These are phyloP conservation scores for Ischnus inquisitorius DNA, from an alignment of 2,888 invertebrate species.

Conservation along the genomic window DNA sequence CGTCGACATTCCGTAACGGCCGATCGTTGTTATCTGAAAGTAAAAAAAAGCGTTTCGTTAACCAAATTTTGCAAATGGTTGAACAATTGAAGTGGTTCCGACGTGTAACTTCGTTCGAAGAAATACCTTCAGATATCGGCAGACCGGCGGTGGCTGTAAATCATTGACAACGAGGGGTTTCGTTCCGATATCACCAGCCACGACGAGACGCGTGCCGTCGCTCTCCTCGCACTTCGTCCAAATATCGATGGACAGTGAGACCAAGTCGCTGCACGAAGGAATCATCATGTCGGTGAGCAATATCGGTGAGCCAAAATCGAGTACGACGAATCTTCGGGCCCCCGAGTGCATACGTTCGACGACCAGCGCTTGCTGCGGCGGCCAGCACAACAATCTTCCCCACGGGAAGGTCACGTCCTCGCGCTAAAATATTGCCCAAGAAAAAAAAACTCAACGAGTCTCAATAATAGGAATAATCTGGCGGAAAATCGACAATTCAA, in stretches of 20 bases:
- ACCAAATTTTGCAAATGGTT: not conserved
- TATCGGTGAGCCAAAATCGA: constrained; percentile 96
- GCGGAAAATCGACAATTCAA: not conserved
- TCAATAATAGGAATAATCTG: not conserved
- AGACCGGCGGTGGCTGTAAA: constrained; percentile 95
- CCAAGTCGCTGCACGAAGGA: constrained; percentile 93
- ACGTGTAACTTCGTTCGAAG: constrained; percentile 1
- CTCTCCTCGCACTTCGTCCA: constrained; percentile 95
- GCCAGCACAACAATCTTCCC: constrained; percentile 92
- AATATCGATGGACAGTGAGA: constrained; percentile 95
- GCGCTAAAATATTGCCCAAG: constrained; percentile 73
- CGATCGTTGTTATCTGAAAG: constrained; percentile 94
- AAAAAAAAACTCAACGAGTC: constrained; percentile 33
- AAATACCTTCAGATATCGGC: constrained; percentile 94
- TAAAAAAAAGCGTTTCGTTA: constrained; percentile 50
- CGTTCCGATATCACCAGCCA: constrained; percentile 94
- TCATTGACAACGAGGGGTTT: constrained; percentile 95
- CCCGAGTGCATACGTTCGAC: constrained; percentile 98
- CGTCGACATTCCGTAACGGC: constrained; percentile 96
- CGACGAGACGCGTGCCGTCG: constrained; percentile 94
- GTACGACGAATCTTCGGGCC: constrained; percentile 95
- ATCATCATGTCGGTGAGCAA: constrained; percentile 94
- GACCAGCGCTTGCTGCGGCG: constrained; percentile 94
- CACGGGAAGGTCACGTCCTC: constrained; percentile 88
- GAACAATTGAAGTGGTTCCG: not conserved